Evolutionary conservation across 2,797 vertebrate genomes (phyloP), one percentile per base, ranked within the genome.

Genomic region (Dicrostonyx torquatus): DNA sequence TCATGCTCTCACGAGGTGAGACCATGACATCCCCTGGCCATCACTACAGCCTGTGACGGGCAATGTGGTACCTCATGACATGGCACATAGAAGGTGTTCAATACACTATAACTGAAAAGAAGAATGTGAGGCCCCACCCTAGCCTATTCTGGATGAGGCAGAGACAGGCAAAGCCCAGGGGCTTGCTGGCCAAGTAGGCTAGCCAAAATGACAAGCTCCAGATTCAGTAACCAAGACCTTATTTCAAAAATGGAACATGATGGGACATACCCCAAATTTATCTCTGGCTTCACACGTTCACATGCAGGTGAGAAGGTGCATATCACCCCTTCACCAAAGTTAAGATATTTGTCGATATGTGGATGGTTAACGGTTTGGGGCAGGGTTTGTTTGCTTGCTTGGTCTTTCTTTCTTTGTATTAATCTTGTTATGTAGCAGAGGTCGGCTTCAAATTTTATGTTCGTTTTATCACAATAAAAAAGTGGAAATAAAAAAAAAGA

Each of bases 31-130:
- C 43, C n/a, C 5, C 58, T 15, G 20, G n/a, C 60, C 12, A 53
- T 29, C 5, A 10, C 18, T 31, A 86, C 22, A 34, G 26, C 78
- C 43, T 60, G n/a, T 13, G 5, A 78, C 48, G 80, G 22, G 70
- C 1, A 17, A 22, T 22, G 3, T 1, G 43, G 40, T 1, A 0
- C 15, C 37, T 55, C 45, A 43, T 0, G 5, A 17, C n/a, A 9
- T 0, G 0, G 87, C 20, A 40, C 37, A 40, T 2, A 68, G 43
- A 2, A 58, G 84, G n/a, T 53, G 10, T 26, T 82, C 72, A 80
- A 1, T 6, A 50, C 60, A 60, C 0, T 0, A 15, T 22, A 34
- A 77, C 40, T 34, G 12, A 55, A 50, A 34, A 31, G 60, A 66
- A 29, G 79, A 22, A n/a, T 1, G 6, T 60, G 82, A 72, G 12